These are phyloP conservation scores for Microctonus brassicae DNA, from an alignment of 2,888 invertebrate genomes.

Conservation along the genomic window DNA sequence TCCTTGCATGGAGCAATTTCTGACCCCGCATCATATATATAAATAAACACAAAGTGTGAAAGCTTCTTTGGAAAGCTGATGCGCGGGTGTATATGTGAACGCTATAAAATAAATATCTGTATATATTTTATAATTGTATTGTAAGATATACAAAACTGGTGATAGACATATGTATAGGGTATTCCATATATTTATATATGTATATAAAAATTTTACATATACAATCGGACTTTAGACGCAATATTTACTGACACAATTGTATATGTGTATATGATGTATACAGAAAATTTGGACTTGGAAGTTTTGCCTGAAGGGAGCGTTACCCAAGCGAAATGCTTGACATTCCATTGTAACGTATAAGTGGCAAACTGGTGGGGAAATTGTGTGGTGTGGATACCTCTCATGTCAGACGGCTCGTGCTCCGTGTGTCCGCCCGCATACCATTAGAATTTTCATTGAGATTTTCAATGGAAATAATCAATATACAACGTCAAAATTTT, in stretches of 20 bases:
- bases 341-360: slow-evolving; percentile 64
- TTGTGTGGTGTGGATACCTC: slow-evolving; percentile 42
- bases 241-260: slow-evolving; percentile 47
- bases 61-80: slow-evolving; percentile 13
- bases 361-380: slow-evolving; percentile 48
- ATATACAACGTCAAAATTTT: slow-evolving; percentile 37
- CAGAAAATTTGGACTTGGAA: slow-evolving; percentile 47
- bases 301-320: slow-evolving; percentile 62
- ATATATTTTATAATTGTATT: background rate
- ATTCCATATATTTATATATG: background rate
- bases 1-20: slow-evolving; percentile 33
- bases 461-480: slow-evolving; percentile 62
- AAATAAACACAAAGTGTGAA: background rate
- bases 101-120: background rate
- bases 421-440: slow-evolving; percentile 62
- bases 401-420: slow-evolving; percentile 64
- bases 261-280: slow-evolving; percentile 34
- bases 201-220: slow-evolving; percentile 16
- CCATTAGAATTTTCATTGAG: slow-evolving; percentile 61
- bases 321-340: slow-evolving; percentile 56
- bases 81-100: background rate
- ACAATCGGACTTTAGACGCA: slow-evolving; percentile 35
- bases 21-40: slow-evolving; percentile 34
- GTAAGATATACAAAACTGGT: background rate
- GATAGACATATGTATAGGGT: no score